These are phyloP conservation scores for Dreissena rostriformis DNA, from an alignment of 1,140 invertebrate genomes.

Conservation along the genomic window DNA sequence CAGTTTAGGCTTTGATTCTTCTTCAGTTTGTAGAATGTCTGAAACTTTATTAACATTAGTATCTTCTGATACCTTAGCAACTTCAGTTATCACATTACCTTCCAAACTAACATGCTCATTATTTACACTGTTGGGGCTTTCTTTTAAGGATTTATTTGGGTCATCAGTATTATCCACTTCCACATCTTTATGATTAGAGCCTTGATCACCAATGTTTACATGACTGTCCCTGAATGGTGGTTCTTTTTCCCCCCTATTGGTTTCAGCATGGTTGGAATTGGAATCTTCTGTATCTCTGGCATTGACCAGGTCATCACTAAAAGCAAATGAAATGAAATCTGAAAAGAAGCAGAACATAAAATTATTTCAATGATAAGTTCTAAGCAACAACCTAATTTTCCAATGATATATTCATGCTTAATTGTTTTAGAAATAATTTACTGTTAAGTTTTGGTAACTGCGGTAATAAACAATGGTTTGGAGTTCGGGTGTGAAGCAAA, in stretches of 20 bases:
- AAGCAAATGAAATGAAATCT: no score
- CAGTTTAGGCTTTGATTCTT: background rate
- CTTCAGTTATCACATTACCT: background rate
- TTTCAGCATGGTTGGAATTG: no score
- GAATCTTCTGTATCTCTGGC: no score
- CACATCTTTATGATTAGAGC: background rate
- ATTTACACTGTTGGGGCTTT: background rate
- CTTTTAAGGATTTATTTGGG: background rate
- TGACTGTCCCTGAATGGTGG: background rate
- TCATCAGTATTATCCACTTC: background rate
- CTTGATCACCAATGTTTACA: background rate
- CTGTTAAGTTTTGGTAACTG: no score
- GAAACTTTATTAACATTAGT: background rate
- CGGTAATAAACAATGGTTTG: no score
- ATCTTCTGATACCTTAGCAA: background rate
- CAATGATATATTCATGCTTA: no score
- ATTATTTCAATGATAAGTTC: no score
- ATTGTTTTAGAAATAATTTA: no score
- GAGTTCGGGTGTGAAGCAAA: no score
- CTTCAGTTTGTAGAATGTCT: constrained; percentile 12
- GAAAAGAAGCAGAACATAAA: no score
- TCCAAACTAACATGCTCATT: background rate
- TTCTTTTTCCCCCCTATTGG: background rate
- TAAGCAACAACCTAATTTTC: no score
- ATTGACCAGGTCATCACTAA: no score